Conservation (phyloP, 2,888 invertebrate species). For the Amphipoea lucens region DNA sequence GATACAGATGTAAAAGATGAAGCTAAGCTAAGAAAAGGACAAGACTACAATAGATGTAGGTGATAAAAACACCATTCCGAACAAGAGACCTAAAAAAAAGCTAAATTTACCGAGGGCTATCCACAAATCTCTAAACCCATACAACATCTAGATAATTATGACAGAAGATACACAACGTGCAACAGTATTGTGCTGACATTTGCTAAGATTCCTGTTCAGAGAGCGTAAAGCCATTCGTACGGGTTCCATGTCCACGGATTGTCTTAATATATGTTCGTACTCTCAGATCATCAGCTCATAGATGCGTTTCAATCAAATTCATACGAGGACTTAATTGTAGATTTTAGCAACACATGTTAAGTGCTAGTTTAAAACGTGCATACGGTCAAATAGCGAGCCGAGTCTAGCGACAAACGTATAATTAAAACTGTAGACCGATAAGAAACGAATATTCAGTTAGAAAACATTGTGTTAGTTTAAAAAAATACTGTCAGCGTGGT, state of each 20-base stretch:
- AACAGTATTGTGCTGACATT: conserved; percentile 21
- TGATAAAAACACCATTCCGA: not conserved
- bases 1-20: not conserved
- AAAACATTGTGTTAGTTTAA: not conserved
- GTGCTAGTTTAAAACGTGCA: not conserved
- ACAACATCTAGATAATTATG: not conserved
- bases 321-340: conserved; percentile 12
- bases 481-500: not conserved
- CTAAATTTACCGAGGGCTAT: not conserved
- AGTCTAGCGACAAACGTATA: not conserved
- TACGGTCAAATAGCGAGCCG: not conserved
- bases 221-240: conserved; percentile 75
- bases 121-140: not conserved
- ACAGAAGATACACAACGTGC: conserved; percentile 8
- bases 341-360: not conserved
- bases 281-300: conserved; percentile 29
- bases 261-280: not conserved
- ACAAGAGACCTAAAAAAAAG: not conserved
- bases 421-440: conserved; percentile 15
- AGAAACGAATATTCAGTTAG: conserved; percentile 5
- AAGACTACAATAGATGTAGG: not conserved
- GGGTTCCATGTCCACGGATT: conserved; percentile 48
- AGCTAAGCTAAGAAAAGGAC: not conserved
- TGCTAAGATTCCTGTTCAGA: conserved; percentile 76
- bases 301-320: conserved; percentile 16